Conservation (phyloP, 2,113 vertebrate genomes). For the Oenanthe melanoleuca region DNA sequence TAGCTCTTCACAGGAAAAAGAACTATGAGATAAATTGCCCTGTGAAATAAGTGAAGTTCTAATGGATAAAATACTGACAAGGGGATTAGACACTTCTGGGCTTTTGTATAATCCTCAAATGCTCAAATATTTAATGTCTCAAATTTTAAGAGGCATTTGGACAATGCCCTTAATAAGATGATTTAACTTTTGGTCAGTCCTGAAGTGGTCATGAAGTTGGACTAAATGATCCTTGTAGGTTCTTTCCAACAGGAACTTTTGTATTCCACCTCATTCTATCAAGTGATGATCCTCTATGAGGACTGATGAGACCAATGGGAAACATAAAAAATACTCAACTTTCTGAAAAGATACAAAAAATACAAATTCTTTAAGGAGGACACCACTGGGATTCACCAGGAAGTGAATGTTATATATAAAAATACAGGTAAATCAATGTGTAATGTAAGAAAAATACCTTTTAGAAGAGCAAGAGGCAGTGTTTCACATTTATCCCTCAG, state of each 20-base stretch:
- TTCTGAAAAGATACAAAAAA: not conserved
- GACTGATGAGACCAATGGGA: not conserved
- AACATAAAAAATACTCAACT: not conserved
- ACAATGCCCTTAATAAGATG: not conserved
- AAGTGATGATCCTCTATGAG: not conserved
- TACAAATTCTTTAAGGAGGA: not conserved
- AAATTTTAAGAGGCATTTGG: not conserved
- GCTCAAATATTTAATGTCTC: not conserved
- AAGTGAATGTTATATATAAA: not conserved
- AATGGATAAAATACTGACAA: not conserved
- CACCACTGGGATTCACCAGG: not conserved
- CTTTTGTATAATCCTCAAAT: not conserved
- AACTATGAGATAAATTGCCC: not conserved
- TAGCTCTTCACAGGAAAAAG: not conserved
- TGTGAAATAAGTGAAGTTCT: not conserved
- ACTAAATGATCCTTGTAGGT: not conserved
- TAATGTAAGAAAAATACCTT: not conserved
- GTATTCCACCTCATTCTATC: not conserved
- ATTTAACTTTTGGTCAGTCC: not conserved
- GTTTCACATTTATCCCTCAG: not conserved
- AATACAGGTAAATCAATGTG: not conserved
- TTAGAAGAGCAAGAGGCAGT: not conserved
- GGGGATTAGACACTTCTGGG: not conserved
- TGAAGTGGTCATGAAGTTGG: not conserved
- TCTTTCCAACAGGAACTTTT: not conserved